Evolutionary conservation across 2,113 vertebrate genomes (phyloP).

Genomic region (Ictalurus furcatus): DNA sequence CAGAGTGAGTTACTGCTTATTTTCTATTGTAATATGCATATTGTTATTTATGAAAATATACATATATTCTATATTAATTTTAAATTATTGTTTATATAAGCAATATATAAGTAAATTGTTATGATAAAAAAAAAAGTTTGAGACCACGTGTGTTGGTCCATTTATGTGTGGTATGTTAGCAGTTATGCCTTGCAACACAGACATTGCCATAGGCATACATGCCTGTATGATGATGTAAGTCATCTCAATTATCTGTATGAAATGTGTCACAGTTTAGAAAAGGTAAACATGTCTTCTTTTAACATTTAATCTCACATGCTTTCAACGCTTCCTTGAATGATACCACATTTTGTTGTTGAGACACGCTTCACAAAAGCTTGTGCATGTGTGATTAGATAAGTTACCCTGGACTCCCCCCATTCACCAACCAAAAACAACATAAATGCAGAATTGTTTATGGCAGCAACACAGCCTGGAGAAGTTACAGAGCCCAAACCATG

Average conservation of each 20-base stretch:
- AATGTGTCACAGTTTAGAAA: neutral
- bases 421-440: conserved; percentile 64
- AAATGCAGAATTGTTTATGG: conserved; percentile 66
- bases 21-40: neutral
- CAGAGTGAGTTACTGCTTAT: neutral
- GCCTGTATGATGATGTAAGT: neutral
- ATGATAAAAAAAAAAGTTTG: neutral
- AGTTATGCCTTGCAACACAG: too few relatives aligned
- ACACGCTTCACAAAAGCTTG: conserved; percentile 35
- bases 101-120: neutral
- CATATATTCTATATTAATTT: too few relatives aligned
- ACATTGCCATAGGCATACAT: neutral
- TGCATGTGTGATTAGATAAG: conserved; percentile 63
- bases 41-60: too few relatives aligned
- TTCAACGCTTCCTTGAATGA: neutral
- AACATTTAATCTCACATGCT: neutral
- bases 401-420: conserved; percentile 64
- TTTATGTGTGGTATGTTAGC: too few relatives aligned
- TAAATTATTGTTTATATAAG: neutral
- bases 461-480: conserved; percentile 55
- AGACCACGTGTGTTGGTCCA: neutral
- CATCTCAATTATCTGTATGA: neutral
- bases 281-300: neutral
- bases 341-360: neutral
- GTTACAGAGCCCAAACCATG: conserved; percentile 64